Conservation (phyloP, 2,888 invertebrate species). For the Criorhina ranunculi region DNA sequence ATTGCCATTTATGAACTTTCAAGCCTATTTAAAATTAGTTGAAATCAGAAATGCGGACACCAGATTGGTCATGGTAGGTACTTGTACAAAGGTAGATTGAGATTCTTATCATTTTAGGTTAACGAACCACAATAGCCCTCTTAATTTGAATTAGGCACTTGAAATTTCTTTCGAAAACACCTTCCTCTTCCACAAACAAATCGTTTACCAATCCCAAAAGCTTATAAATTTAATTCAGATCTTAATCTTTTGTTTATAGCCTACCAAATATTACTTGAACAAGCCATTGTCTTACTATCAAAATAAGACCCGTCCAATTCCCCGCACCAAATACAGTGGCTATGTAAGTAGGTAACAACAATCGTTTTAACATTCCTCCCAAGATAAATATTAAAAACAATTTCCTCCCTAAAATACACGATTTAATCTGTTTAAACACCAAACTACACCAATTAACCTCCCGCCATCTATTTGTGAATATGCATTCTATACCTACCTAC, state of each 20-base stretch:
- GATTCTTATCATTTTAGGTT: too few relatives aligned
- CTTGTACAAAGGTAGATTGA: too few relatives aligned
- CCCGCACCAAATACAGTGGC: neutral
- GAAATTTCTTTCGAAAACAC: neutral
- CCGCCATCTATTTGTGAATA: constrained; percentile 77
- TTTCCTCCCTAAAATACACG: constrained; percentile 72
- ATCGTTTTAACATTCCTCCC: constrained; percentile 45
- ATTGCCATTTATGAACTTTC: too few relatives aligned
- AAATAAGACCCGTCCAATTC: too few relatives aligned
- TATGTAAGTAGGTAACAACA: constrained; percentile 4
- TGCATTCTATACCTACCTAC: constrained; percentile 61
- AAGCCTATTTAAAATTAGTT: too few relatives aligned
- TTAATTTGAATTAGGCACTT: neutral
- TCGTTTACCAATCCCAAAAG: neutral
- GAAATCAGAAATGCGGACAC: too few relatives aligned
- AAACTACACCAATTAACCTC: constrained; percentile 76
- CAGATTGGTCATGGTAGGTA: too few relatives aligned
- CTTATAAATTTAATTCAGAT: constrained; percentile 12
- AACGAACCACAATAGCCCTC: too few relatives aligned
- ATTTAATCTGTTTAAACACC: constrained; percentile 76
- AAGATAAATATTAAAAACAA: constrained; percentile 72
- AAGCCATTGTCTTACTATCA: neutral
- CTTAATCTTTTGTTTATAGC: constrained; percentile 10
- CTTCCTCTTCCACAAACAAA: neutral
- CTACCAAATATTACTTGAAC: neutral